Conservation (phyloP, 2,888 invertebrate genomes). For the Tribolium freemani region DNA sequence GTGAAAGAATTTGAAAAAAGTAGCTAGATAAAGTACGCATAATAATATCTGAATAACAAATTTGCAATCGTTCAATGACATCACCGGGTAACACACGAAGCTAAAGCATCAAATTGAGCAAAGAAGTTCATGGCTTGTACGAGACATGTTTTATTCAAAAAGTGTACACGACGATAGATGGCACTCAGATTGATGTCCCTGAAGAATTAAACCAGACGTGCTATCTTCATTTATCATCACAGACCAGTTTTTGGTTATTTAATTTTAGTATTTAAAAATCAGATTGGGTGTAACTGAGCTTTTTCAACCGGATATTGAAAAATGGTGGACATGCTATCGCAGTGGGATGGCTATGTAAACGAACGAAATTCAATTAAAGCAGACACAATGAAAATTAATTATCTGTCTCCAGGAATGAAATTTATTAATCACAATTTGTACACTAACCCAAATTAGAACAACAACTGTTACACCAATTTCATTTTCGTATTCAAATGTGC, state of each 20-base stretch:
- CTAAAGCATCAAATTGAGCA: slow-evolving; percentile 60
- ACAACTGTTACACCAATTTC: neutral
- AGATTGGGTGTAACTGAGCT: neutral
- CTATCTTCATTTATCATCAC: neutral
- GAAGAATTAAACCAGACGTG: slow-evolving; percentile 9
- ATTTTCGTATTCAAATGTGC: neutral
- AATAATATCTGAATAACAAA: slow-evolving; percentile 59
- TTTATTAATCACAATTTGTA: slow-evolving; percentile 49
- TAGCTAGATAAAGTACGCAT: slow-evolving; percentile 58
- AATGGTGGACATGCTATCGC: slow-evolving; percentile 46
- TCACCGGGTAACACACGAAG: slow-evolving; percentile 60
- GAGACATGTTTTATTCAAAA: slow-evolving; percentile 62
- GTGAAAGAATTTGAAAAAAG: slow-evolving; percentile 60
- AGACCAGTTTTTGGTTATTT: too few species aligned
- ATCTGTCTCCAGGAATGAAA: slow-evolving; percentile 42
- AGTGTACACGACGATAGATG: slow-evolving; percentile 54
- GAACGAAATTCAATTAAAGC: slow-evolving; percentile 52
- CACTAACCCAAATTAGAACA: neutral
- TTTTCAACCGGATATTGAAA: slow-evolving; percentile 43
- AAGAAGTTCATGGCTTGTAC: slow-evolving; percentile 61
- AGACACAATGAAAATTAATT: slow-evolving; percentile 53
- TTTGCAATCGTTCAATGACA: slow-evolving; percentile 65
- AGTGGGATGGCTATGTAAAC: slow-evolving; percentile 47
- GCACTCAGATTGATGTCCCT: slow-evolving; percentile 57
- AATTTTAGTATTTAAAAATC: too few species aligned